Percentiles rank a stretch among this genome's conserved stretches.
Evolutionary conservation across 1,140 invertebrate species (phyloP).

Genomic region (Heliconius melpomene): DNA sequence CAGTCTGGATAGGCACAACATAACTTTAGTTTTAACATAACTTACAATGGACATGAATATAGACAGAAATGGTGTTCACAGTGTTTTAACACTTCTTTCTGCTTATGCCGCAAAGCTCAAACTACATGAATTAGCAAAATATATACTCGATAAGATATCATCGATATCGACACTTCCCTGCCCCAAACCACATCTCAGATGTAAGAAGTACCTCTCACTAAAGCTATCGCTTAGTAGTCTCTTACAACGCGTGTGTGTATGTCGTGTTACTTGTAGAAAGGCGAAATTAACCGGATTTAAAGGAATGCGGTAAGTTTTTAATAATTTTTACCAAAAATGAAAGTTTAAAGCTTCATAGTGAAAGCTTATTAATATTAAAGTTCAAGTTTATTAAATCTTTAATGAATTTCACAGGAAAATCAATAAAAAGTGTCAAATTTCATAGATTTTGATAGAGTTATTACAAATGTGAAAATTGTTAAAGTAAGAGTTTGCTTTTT

Average conservation of each 20-base stretch:
- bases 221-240: conserved; percentile 21
- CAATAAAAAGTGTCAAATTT: background rate
- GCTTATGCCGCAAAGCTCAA: too few species aligned
- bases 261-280: background rate
- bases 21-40: too few species aligned
- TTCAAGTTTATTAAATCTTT: background rate
- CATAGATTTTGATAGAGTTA: background rate
- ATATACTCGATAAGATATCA: background rate
- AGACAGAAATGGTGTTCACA: too few species aligned
- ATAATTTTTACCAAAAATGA: conserved; percentile 19
- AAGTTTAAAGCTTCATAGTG: conserved; percentile 7
- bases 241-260: conserved; percentile 18
- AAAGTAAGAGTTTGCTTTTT: background rate
- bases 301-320: conserved; percentile 20
- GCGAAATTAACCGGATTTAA: conserved; percentile 11
- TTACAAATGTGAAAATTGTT: background rate
- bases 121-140: too few species aligned
- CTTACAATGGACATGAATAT: too few species aligned
- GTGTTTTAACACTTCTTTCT: too few species aligned
- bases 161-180: conserved; percentile 14
- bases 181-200: conserved; percentile 12
- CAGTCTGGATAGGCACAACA: too few species aligned
- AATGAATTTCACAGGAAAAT: background rate
- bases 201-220: conserved; percentile 22
- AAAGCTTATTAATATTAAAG: conserved; percentile 16